Percentiles rank a stretch among this genome's conserved stretches.
These are phyloP conservation scores for Conopomorpha cramerella DNA, from an alignment of 1,140 invertebrate genomes.

Conservation along the genomic window DNA sequence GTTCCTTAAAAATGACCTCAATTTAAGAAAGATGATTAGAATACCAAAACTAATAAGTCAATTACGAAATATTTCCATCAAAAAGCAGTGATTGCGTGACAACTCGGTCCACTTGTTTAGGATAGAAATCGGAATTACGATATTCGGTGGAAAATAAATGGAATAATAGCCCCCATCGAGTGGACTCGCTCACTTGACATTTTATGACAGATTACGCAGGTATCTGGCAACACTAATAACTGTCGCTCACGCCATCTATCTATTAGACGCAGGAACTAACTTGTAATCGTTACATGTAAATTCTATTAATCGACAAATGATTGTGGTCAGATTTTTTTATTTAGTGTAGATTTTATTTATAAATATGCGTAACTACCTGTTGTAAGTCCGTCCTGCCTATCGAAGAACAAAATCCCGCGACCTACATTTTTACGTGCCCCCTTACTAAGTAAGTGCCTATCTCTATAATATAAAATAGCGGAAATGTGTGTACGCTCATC, in stretches of 20 bases:
- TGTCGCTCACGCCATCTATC: conserved; percentile 41
- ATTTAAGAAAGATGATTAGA: no score
- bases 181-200: conserved; percentile 35
- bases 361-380: no score
- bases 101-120: conserved; percentile 32
- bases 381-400: no score
- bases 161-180: conserved; percentile 33
- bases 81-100: conserved; percentile 37
- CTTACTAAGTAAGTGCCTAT: no score
- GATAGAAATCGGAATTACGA: conserved; percentile 32
- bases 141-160: conserved; percentile 21
- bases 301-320: conserved; percentile 47
- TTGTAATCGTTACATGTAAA: conserved; percentile 33
- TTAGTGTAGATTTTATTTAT: no score
- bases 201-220: conserved; percentile 49
- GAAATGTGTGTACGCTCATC: no score
- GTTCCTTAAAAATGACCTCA: no score
- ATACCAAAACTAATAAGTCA: conserved; percentile 25
- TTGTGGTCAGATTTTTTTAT: no score
- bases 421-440: no score
- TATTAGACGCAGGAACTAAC: conserved; percentile 43
- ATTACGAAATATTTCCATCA: conserved; percentile 18
- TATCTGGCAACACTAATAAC: conserved; percentile 42
- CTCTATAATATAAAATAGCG: no score
- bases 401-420: no score